Conservation (phyloP, 1,140 invertebrate species). For the Vollenhovia emeryi region DNA sequence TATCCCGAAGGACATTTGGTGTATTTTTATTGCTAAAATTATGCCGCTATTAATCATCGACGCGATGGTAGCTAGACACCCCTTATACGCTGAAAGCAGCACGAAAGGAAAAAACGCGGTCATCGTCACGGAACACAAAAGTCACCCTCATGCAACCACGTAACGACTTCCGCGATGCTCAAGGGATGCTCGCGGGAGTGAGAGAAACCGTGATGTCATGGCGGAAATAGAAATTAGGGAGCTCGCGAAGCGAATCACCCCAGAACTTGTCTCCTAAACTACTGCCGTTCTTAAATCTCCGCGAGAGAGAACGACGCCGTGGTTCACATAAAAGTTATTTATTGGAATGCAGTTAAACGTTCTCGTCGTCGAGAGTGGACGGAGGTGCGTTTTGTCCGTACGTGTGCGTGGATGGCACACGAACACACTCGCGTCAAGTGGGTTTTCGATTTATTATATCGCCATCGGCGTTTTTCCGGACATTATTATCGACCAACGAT, state of each 20-base stretch:
- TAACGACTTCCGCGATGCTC: conserved; percentile 29
- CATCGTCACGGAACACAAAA: conserved; percentile 44
- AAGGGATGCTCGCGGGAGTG: background rate
- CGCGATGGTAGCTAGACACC: background rate
- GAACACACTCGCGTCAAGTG: conserved; percentile 19
- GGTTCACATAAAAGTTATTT: conserved; percentile 72
- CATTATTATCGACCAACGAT: conserved; percentile 60
- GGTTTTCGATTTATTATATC: conserved; percentile 63
- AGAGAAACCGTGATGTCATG: conserved; percentile 12
- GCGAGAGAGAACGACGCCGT: background rate
- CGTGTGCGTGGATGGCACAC: background rate
- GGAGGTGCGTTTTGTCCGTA: background rate
- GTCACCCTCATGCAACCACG: conserved; percentile 22
- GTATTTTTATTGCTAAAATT: background rate
- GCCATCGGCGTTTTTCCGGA: conserved; percentile 45
- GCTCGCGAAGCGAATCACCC: conserved; percentile 27
- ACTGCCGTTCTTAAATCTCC: conserved; percentile 60
- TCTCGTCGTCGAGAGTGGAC: conserved; percentile 21
- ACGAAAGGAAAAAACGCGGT: conserved; percentile 1
- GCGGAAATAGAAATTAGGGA: conserved; percentile 27
- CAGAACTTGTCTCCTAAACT: conserved; percentile 34
- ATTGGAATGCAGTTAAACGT: conserved; percentile 67
- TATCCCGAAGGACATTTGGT: background rate
- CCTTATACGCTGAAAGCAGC: background rate
- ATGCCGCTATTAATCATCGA: background rate